These are phyloP conservation scores for Lysandra bellargus DNA, from an alignment of 2,888 invertebrate genomes.

Conservation along the genomic window DNA sequence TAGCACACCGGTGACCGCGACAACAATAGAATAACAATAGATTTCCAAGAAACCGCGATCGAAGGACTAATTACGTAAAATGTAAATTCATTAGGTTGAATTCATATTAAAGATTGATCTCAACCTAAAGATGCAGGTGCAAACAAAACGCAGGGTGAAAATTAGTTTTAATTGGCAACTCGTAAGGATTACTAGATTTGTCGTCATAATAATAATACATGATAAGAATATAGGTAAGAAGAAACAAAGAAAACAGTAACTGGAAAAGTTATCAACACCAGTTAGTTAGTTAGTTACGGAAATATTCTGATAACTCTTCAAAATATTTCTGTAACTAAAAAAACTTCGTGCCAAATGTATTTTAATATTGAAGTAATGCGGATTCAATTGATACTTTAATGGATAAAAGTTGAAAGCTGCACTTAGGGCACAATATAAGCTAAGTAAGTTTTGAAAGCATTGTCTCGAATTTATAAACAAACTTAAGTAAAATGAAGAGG, in stretches of 20 bases:
- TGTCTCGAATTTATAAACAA: conserved; percentile 30
- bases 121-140: no score
- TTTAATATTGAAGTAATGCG: neutral
- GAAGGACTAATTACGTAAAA: no score
- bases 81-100: no score
- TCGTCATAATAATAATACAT: no score
- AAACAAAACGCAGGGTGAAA: no score
- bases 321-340: neutral
- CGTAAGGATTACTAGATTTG: no score
- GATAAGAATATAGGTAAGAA: no score
- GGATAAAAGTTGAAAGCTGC: conserved; percentile 24
- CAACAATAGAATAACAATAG: no score
- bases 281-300: neutral
- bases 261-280: neutral
- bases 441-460: conserved; percentile 24
- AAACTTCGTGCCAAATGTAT: neutral
- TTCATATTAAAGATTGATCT: no score
- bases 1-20: no score
- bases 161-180: no score
- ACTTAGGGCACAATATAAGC: conserved; percentile 25
- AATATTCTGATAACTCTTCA: neutral
- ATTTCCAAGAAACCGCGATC: no score
- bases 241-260: neutral
- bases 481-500: conserved; percentile 30
- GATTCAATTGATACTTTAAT: conserved; percentile 19